Evolutionary conservation across 2,113 vertebrate genomes (phyloP).

Genomic region (Rhegmatorhina hoffmannsi): DNA sequence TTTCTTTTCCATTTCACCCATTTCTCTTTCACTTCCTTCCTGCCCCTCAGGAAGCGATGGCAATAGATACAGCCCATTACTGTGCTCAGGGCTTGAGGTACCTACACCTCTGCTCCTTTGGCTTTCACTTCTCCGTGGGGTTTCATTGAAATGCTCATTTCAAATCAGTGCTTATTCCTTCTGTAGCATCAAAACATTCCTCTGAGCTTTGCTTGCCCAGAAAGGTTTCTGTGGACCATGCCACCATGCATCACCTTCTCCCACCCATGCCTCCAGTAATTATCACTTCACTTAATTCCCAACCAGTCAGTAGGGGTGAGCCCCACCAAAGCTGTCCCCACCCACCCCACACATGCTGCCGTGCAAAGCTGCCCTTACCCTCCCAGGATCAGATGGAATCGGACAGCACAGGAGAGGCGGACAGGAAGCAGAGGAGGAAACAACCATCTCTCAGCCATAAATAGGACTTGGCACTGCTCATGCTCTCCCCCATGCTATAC

Average conservation of each 20-base stretch:
- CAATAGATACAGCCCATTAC: background rate
- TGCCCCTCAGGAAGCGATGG: background rate
- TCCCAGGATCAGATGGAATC: background rate
- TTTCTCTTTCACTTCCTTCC: slow-evolving; percentile 25
- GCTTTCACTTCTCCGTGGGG: background rate
- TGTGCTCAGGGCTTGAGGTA: accelerated
- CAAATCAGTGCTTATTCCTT: background rate
- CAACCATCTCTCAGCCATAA: background rate
- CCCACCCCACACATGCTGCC: background rate
- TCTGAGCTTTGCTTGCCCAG: background rate
- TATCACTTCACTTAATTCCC: background rate
- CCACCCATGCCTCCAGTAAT: background rate
- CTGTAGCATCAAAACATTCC: background rate
- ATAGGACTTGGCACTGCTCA: background rate
- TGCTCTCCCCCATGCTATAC: accelerated
- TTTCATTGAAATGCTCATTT: background rate
- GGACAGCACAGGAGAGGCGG: accelerated
- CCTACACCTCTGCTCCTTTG: background rate
- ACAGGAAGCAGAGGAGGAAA: background rate
- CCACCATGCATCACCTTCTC: accelerated
- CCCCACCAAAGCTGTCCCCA: background rate
- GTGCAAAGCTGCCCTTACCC: background rate
- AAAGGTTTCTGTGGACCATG: accelerated
- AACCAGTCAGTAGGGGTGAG: background rate
- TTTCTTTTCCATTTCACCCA: background rate